phyloP scores from a whole-genome alignment of 2,888 invertebrate genomes.

The Osedax frankpressi region DNA sequence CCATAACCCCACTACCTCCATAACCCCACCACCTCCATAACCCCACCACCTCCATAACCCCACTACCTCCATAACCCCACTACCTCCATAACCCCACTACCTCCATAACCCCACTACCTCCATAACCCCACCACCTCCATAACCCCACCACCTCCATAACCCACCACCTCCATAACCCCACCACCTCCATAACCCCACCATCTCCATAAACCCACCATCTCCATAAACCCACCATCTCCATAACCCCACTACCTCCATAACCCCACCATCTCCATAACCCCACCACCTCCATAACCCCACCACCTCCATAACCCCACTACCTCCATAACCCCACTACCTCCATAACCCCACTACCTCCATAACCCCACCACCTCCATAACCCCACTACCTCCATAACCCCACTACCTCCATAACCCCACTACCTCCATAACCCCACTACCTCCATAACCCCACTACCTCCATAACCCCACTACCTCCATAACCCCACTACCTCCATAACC shows the following conservation, averaged over 20 bases:
- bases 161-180: neutral
- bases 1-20: neutral
- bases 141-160: too few relatives aligned
- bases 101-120: neutral
- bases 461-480: neutral
- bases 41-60: neutral
- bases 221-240: neutral
- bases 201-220: neutral
- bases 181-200: too few relatives aligned
- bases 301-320: neutral
- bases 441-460: neutral
- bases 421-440: neutral
- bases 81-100: neutral
- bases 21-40: too few relatives aligned
- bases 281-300: neutral
- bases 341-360: neutral
- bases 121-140: too few relatives aligned
- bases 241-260: too few relatives aligned
- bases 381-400: neutral
- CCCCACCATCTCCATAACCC: too few relatives aligned
- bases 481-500: too few relatives aligned
- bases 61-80: neutral
- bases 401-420: too few relatives aligned
- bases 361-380: too few relatives aligned
- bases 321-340: neutral